Conservation (phyloP, 2,888 invertebrate genomes). For the Shargacucullia verbasci region DNA sequence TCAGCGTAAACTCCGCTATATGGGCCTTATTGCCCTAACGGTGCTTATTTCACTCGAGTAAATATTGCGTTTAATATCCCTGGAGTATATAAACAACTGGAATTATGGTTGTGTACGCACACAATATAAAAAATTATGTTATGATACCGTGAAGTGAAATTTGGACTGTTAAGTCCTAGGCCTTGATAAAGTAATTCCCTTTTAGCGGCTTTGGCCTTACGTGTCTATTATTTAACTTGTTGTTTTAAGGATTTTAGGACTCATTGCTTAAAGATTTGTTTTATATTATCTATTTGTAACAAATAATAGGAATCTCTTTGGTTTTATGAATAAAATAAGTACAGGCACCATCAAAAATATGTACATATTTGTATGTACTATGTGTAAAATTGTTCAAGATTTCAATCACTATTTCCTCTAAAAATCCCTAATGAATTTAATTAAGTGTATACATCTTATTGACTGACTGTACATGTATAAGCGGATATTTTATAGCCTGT, state of each 20-base stretch:
- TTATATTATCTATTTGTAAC: no score
- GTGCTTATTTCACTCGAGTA: slow-evolving; percentile 19
- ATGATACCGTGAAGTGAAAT: slow-evolving; percentile 22
- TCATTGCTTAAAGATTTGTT: no score
- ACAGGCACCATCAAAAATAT: no score
- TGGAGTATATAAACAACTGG: slow-evolving; percentile 24
- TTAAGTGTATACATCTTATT: no score
- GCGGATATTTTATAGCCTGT: no score
- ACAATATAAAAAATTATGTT: slow-evolving; percentile 31
- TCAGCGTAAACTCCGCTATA: slow-evolving; percentile 1
- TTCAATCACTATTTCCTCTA: no score
- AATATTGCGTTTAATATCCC: slow-evolving; percentile 41
- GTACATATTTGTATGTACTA: no score
- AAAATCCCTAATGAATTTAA: no score
- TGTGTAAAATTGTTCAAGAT: no score
- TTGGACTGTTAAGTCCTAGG: slow-evolving; percentile 4
- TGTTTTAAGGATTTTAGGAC: neutral
- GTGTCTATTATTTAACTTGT: neutral
- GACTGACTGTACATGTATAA: no score
- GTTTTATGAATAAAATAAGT: no score
- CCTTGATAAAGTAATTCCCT: slow-evolving; percentile 10
- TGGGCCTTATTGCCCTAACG: slow-evolving; percentile 6
- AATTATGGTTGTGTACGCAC: slow-evolving; percentile 22
- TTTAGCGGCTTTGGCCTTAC: neutral
- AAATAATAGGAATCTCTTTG: no score